Evolutionary conservation across 2,797 vertebrate species (phyloP).

Genomic region (Urophycis tenuis): DNA sequence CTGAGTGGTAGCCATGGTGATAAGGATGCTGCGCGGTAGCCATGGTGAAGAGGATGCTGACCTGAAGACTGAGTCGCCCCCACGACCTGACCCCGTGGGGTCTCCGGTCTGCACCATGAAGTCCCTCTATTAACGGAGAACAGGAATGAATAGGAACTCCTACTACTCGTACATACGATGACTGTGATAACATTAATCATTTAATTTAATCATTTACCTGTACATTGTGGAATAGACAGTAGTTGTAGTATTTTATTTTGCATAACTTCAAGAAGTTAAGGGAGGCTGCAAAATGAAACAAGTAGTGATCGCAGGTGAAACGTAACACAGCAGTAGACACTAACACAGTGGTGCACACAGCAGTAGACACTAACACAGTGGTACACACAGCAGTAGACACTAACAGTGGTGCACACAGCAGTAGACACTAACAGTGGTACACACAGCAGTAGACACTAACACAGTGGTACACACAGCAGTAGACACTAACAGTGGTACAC

Average conservation of each 20-base stretch:
- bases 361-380: background rate
- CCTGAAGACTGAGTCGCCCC: constrained; percentile 92
- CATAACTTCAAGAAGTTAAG: constrained; percentile 96
- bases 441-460: too few species aligned
- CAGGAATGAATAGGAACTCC: background rate
- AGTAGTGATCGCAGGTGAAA: background rate
- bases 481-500: too few species aligned
- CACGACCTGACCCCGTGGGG: constrained; percentile 87
- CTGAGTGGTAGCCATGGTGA: constrained; percentile 51
- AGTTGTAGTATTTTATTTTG: constrained; percentile 98
- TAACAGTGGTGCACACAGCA: too few species aligned
- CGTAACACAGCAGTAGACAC: background rate
- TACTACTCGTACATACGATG: background rate
- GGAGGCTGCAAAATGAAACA: constrained; percentile 69
- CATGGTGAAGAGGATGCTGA: constrained; percentile 51
- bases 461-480: too few species aligned
- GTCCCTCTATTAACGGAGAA: constrained; percentile 76
- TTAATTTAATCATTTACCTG: too few species aligned
- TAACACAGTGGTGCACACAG: background rate
- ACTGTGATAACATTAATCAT: too few species aligned
- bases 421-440: too few species aligned
- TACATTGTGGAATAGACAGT: constrained; percentile 92
- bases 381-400: background rate
- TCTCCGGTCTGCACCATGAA: constrained; percentile 95
- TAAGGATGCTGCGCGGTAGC: background rate